A percentile compares a stretch with the other conserved stretches of the same genome.
Conservation (phyloP, 2,888 invertebrate genomes). For the Drosophila rubida region DNA sequence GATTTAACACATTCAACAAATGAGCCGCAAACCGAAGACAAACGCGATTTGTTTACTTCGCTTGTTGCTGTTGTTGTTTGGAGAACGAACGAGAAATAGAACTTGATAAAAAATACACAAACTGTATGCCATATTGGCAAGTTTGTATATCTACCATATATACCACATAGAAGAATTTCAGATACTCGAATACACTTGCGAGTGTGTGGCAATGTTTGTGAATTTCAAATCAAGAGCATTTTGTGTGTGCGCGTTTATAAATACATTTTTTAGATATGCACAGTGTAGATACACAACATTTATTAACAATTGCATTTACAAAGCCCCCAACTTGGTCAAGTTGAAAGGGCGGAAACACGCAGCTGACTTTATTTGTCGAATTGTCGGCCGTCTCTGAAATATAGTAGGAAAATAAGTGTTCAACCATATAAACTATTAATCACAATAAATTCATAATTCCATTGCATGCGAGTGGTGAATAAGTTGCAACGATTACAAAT, state of each 20-base stretch:
- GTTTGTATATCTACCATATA: constrained; percentile 3
- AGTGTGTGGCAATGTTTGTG: constrained; percentile 20
- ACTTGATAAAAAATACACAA: constrained; percentile 59
- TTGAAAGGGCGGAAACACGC: background rate
- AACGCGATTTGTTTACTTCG: constrained; percentile 35
- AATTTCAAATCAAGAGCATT: constrained; percentile 46
- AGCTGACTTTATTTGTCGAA: background rate
- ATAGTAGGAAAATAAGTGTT: background rate
- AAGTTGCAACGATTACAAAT: background rate
- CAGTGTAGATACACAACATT: constrained; percentile 28
- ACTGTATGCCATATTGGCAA: constrained; percentile 31
- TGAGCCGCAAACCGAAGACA: constrained; percentile 5
- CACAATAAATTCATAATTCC: background rate
- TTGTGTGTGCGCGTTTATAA: constrained; percentile 32
- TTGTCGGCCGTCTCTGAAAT: background rate
- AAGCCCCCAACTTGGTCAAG: constrained; percentile 15
- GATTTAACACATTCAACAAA: constrained; percentile 23
- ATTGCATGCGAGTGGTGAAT: background rate
- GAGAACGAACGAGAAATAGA: constrained; percentile 37
- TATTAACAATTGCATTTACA: constrained; percentile 19
- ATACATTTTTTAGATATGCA: constrained; percentile 23
- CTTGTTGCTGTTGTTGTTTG: constrained; percentile 5
- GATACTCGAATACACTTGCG: constrained; percentile 21
- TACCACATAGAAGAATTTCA: constrained; percentile 22
- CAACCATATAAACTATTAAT: too few relatives aligned